Percentiles rank a stretch among this genome's conserved stretches.
These are phyloP conservation scores for Pseudocheirus occidentalis DNA, from an alignment of 2,797 vertebrate genomes.

Conservation along the genomic window DNA sequence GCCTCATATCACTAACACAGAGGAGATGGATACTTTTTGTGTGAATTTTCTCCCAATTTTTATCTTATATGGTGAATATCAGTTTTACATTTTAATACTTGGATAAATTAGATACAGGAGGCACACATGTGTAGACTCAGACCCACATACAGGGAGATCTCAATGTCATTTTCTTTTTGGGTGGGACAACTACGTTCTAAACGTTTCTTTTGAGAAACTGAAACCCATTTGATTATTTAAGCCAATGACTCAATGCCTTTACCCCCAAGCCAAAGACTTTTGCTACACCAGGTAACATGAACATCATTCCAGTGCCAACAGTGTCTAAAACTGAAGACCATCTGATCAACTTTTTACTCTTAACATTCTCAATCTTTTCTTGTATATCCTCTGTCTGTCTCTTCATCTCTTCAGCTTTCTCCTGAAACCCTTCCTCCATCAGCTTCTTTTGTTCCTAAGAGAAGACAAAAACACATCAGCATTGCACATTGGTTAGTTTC, in stretches of 20 bases:
- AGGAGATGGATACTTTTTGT: too few species aligned
- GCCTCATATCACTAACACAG: too few species aligned
- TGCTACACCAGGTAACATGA: background rate
- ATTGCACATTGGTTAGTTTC: background rate
- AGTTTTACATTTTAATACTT: too few species aligned
- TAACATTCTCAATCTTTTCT: background rate
- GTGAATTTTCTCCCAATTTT: too few species aligned
- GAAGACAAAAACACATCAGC: background rate
- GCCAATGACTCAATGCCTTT: fast-evolving
- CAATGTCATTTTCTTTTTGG: too few species aligned
- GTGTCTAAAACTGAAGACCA: too few species aligned
- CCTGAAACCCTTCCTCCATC: slow-evolving; percentile 25
- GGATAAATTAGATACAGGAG: too few species aligned
- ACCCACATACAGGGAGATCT: too few species aligned
- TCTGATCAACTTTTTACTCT: background rate
- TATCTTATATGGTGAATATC: too few species aligned
- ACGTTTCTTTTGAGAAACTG: background rate
- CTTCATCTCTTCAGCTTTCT: slow-evolving; percentile 36
- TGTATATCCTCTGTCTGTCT: slow-evolving; percentile 13
- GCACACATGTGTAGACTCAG: too few species aligned
- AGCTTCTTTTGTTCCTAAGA: slow-evolving; percentile 47
- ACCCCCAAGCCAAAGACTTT: fast-evolving
- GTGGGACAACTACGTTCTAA: too few species aligned
- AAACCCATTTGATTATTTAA: background rate
- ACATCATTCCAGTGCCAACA: too few species aligned